Evolutionary conservation across 1,140 invertebrate species (phyloP).

Genomic region (Bathynomus jamesi): DNA sequence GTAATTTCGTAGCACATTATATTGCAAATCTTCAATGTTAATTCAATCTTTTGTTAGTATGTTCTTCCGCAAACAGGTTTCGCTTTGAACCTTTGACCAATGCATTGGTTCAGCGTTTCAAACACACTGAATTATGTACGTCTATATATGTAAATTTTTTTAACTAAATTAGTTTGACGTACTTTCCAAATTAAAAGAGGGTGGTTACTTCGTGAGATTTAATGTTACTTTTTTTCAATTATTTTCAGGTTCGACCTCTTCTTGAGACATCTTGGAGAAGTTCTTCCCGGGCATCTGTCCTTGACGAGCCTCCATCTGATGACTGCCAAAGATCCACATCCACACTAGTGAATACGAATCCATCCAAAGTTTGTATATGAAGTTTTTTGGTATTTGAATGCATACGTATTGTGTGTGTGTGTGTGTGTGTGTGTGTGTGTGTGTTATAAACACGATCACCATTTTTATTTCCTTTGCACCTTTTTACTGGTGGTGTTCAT

Average conservation of each 20-base stretch:
- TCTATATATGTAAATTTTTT: neutral
- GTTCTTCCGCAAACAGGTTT: too few species aligned
- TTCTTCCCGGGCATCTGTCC: neutral
- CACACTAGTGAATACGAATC: neutral
- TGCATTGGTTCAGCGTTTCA: too few species aligned
- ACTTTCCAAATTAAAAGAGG: neutral
- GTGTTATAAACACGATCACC: too few species aligned
- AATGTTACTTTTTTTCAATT: neutral
- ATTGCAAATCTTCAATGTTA: too few species aligned
- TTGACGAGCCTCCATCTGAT: neutral
- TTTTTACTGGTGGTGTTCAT: too few species aligned
- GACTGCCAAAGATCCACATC: neutral
- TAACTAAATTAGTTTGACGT: neutral
- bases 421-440: too few species aligned
- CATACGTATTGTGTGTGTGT: too few species aligned
- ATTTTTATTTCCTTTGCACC: too few species aligned
- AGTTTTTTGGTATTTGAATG: neutral
- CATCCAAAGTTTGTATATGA: neutral
- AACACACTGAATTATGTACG: too few species aligned
- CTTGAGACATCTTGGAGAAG: neutral
- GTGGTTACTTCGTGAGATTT: neutral
- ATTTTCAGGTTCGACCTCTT: neutral
- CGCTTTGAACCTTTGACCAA: too few species aligned
- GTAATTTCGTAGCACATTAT: too few species aligned
- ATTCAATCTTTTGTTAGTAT: too few species aligned